Base-by-base conservation (phyloP, 2,113 vertebrate genomes). In the Diadophis punctatus region DNA sequence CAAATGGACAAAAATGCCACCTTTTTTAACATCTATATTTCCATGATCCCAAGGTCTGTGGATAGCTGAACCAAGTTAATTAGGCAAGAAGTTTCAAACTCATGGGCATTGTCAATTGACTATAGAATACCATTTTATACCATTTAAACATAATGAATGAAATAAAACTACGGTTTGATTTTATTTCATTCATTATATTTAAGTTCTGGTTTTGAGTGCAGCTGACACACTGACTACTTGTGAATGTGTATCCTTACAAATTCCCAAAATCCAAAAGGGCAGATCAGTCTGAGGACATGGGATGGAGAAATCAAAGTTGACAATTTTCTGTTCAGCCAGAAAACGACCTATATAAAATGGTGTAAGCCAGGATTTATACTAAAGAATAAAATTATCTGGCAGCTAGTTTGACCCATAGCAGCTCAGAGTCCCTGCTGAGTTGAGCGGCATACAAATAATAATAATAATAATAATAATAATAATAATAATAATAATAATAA, bases 191-290 rank as follows among this genome's bases (percentile, higher is more conserved):
- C 74, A 86, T 94, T 46, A 63, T 93, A 55, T 58, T 56, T 86
- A 95, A 58, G 49, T 88, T 48, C 68, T 89, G 0, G 25, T 94
- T 92, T 94, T 74, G 27, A 25, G 84, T 95, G 91, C 1, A 91
- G 85, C 91, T 20, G 23, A 1, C 34, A 51, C 2, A 25, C 51
- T 87, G 56, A 46, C 88, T 39, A 89, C 74, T 30, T 30, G 46
- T 16, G 8, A 74, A 39, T 39, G 46, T 58, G 88, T 56, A 49
- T 60, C 49, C 53, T 80, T 88, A 60, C 5, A 43, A 89, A 92
- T 85, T 88, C 39, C 39, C 43, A 11, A 22, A 85, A 34, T 23
- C 52, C 56, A n/a, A 49, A 48, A 88, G 22, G 51, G 27, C 20
- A 10, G 49, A 80, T 55, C 58, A 39, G 20, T 52, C 49, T 74